phyloP scores from a whole-genome alignment of 2,113 vertebrate genomes.

The Prunella himalayana region DNA sequence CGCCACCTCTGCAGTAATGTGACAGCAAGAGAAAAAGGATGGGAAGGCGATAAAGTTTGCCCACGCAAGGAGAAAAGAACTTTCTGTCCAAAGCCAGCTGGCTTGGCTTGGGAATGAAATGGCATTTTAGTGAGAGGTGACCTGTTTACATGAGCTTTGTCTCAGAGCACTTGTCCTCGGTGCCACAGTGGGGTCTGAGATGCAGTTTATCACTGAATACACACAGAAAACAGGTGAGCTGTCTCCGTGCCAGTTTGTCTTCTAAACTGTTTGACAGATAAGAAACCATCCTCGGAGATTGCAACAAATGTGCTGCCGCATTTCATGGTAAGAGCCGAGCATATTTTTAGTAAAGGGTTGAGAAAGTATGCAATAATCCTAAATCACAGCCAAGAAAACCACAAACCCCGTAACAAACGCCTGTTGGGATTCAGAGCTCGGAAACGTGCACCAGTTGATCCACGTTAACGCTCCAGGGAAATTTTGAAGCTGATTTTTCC shows the following conservation, averaged over 20 bases:
- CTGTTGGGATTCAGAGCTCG: neutral
- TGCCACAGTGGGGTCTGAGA: slow-evolving; percentile 69
- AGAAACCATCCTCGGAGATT: slow-evolving; percentile 52
- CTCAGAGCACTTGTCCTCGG: slow-evolving; percentile 15
- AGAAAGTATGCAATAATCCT: slow-evolving; percentile 40
- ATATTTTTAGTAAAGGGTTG: slow-evolving; percentile 48
- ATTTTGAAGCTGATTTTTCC: neutral
- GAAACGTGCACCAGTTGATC: neutral
- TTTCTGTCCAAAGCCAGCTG: slow-evolving; percentile 78
- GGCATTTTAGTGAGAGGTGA: neutral
- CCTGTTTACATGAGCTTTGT: neutral
- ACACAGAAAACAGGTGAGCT: slow-evolving; percentile 79
- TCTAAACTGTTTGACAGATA: slow-evolving; percentile 56
- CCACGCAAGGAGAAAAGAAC: slow-evolving; percentile 75
- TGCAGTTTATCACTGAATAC: slow-evolving; percentile 49
- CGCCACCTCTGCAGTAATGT: slow-evolving; percentile 72
- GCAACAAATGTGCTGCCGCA: slow-evolving; percentile 52
- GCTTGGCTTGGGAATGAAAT: slow-evolving; percentile 73
- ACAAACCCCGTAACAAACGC: neutral
- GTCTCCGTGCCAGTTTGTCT: slow-evolving; percentile 48
- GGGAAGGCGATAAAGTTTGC: slow-evolving; percentile 72
- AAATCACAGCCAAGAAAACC: slow-evolving; percentile 55
- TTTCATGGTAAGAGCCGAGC: slow-evolving; percentile 43
- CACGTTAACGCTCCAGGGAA: neutral
- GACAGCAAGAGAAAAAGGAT: slow-evolving; percentile 72